Base-by-base conservation (phyloP, 2,888 invertebrate species). In the Himalopsyche anomala region DNA sequence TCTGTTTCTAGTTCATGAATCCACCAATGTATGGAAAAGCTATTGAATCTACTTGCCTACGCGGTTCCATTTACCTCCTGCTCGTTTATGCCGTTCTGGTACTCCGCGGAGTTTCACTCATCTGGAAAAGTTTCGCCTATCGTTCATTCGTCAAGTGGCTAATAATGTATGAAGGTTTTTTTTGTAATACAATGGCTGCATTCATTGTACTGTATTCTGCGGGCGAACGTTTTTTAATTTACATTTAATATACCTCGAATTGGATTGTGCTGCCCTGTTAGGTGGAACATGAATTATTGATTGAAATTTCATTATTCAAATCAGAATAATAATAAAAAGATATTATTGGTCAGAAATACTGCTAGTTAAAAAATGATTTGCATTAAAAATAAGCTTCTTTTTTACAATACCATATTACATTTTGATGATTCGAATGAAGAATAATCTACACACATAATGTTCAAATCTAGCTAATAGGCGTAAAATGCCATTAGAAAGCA, bases 1-100 rank as follows among this genome's bases (percentile, higher is more conserved):
- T 45, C 45, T 9, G 0, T 11, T 51, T 51, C 4, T 15, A 15
- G 12, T 51, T 15, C 5, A 62, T 19, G 19, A 62, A 62, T 62
- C 62, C 62, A 28, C 28, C 11, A 5, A 8, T 62, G 62, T 62
- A 62, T 62, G 62, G 15, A 45, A 19, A 62, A 28, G 62, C 62
- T 62, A 19, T 62, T 62, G 11, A 62, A 62, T 62, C 6, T 62
- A 62, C 62, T 62, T 28, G 28, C 62, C 5, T 62, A 62, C 3
- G n/a, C 62, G 28, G 62, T 62, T 62, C 62, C 28, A 62, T 62
- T 62, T 80, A 84, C 80, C 84, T 84, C 84, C 62, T 80, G 80
- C 80, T 56, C 84, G 80, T 56, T 84, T 84, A 80, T 84, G 80
- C 84, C n/a, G 54, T 28, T 42, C 84, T 11, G 84, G 84, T 80